Base-by-base conservation (phyloP, 2,113 vertebrate genomes). In the Herpetotheres cachinnans region DNA sequence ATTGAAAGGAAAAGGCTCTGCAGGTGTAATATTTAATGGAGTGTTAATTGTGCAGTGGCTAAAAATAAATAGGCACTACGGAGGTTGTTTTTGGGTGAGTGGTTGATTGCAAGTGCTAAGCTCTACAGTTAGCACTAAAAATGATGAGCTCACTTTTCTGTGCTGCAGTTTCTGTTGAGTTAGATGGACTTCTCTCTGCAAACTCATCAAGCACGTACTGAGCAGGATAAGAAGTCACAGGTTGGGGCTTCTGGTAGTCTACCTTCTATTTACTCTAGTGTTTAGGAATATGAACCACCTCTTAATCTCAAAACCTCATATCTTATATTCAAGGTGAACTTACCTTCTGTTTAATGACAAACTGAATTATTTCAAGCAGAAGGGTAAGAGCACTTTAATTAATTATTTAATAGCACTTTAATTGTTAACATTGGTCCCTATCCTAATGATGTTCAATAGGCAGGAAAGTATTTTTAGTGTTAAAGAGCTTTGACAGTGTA, bases 31-130 rank as follows among this genome's bases (percentile, higher is more conserved):
- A 90, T 71, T 96, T 96, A 93, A 90, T 82, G 55, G 79, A 77
- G 30, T 84, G 63, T 61, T 96, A 95, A 95, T 95, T 95, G 82
- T 89, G 47, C 55, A 58, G 38, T 92, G 56, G 52, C 82, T 95
- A 93, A 96, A 96, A 95, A 95, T 88, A 94, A 95, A 88, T 50
- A 93, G 44, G 50, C 80, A 94, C 52, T n/a, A 66, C n/a, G 79
- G 67, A 86, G 76, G 52, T 80, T 86, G 52, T 2, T 78, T 94
- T 80, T 18, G 85, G 91, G 90, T 95, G 82, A 97, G 65, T 59
- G 38, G 79, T 38, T 96, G 67, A 94, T 94, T 89, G 32, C 67
- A 88, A 89, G 80, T 76, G 58, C 61, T 95, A 90, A 92, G 26
- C 24, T 94, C 79, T 84, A 61, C 69, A 93, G 84, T 86, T 93